Percentiles rank a stretch among this genome's conserved stretches.
Conservation (phyloP, 1,140 invertebrate genomes). For the Drosophila mauritiana region DNA sequence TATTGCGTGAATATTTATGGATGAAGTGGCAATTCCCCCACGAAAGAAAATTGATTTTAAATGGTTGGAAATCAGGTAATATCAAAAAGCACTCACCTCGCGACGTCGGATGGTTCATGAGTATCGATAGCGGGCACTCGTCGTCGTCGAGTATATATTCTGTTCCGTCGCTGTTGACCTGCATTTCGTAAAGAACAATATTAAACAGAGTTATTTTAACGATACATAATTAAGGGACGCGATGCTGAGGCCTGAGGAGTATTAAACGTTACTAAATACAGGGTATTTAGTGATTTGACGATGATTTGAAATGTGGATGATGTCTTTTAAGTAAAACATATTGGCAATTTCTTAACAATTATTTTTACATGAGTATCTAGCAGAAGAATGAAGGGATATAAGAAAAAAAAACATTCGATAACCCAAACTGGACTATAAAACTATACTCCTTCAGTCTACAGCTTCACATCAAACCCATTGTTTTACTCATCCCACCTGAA, state of each 20-base stretch:
- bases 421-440: no score
- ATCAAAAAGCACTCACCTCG: conserved; percentile 88
- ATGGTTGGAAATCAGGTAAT: conserved; percentile 53
- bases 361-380: background rate
- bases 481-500: conserved; percentile 89
- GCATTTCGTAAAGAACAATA: conserved; percentile 27
- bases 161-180: conserved; percentile 90
- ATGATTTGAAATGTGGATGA: no score
- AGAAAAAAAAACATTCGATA: no score
- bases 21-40: conserved; percentile 49
- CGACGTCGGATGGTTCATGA: conserved; percentile 94
- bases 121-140: conserved; percentile 97
- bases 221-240: background rate
- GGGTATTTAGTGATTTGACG: no score
- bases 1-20: conserved; percentile 57
- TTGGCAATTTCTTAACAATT: background rate
- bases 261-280: no score
- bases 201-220: background rate
- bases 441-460: background rate
- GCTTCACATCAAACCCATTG: background rate
- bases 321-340: no score
- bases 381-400: no score
- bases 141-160: conserved; percentile 98
- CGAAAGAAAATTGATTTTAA: conserved; percentile 67
- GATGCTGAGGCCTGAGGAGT: background rate